Percentiles rank a stretch among this genome's conserved stretches.
phyloP scores from a whole-genome alignment of 2,113 vertebrate genomes.

The Halichoerus grypus region DNA sequence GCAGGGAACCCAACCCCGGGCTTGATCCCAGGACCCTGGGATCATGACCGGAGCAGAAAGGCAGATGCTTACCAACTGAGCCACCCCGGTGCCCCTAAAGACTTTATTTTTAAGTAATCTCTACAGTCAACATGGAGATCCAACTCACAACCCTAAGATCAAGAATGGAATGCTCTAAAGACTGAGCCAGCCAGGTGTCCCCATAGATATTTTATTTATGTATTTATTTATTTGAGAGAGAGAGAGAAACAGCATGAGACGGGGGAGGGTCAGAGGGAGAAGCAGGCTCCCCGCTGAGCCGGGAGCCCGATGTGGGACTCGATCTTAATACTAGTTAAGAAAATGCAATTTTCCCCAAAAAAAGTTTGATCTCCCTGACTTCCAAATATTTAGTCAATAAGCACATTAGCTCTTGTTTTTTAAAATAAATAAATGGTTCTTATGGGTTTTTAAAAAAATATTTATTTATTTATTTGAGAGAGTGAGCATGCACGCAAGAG shows the following conservation, averaged over 20 bases:
- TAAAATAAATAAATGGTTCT: not conserved
- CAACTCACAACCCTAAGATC: not conserved
- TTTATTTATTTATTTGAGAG: not conserved
- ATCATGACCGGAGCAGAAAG: not conserved
- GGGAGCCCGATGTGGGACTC: too few relatives aligned
- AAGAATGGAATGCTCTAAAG: not conserved
- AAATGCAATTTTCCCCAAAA: not conserved
- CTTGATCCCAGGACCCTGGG: not conserved
- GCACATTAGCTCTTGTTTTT: not conserved
- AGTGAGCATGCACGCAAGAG: not conserved
- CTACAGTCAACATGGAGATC: not conserved
- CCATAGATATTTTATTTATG: not conserved
- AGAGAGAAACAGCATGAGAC: too few relatives aligned
- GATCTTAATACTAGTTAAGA: not conserved
- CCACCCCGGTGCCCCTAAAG: not conserved
- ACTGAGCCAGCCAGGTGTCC: not conserved
- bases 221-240: too few relatives aligned
- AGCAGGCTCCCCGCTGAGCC: too few relatives aligned
- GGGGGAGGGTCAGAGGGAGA: too few relatives aligned
- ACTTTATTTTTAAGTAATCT: not conserved
- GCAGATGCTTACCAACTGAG: not conserved
- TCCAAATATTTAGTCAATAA: conserved; percentile 6
- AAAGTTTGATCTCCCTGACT: conserved; percentile 12
- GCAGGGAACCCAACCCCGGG: not conserved
- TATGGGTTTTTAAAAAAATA: too few relatives aligned